Evolutionary conservation across 2,113 vertebrate species (phyloP).

Genomic region (Colistium nudipinnis): DNA sequence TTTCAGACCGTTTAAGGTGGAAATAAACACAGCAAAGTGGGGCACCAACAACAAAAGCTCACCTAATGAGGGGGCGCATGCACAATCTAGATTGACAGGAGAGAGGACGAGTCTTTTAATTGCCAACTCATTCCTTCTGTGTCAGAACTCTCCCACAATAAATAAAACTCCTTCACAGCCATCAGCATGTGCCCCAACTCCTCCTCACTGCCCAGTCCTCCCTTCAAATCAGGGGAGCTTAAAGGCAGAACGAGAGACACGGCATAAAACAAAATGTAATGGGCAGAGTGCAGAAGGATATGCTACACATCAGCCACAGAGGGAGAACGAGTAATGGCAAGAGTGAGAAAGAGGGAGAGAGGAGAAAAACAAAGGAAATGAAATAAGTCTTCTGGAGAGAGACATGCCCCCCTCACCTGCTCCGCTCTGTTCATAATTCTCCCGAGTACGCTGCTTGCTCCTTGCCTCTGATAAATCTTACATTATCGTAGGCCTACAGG

Average conservation of each 20-base stretch:
- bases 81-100: too few species aligned
- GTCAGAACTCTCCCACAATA: constrained; percentile 22
- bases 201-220: constrained; percentile 16
- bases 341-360: constrained; percentile 24
- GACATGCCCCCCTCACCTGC: constrained; percentile 57
- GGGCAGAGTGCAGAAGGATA: not conserved
- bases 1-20: too few species aligned
- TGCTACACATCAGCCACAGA: not conserved
- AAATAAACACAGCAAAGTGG: too few species aligned
- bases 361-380: constrained; percentile 48
- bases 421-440: constrained; percentile 59
- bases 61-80: too few species aligned
- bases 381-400: constrained; percentile 67
- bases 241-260: constrained; percentile 43
- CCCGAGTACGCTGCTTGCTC: constrained; percentile 40
- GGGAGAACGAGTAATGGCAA: constrained; percentile 14
- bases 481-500: constrained; percentile 79
- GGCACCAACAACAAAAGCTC: too few species aligned
- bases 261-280: constrained; percentile 4
- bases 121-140: too few species aligned
- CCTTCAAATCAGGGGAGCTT: constrained; percentile 52
- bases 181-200: constrained; percentile 31
- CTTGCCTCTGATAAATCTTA: constrained; percentile 78
- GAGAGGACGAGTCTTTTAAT: too few species aligned
- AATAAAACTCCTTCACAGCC: constrained; percentile 35